Conservation (phyloP, 2,888 invertebrate genomes). For the Pristionchus maxplancki region DNA sequence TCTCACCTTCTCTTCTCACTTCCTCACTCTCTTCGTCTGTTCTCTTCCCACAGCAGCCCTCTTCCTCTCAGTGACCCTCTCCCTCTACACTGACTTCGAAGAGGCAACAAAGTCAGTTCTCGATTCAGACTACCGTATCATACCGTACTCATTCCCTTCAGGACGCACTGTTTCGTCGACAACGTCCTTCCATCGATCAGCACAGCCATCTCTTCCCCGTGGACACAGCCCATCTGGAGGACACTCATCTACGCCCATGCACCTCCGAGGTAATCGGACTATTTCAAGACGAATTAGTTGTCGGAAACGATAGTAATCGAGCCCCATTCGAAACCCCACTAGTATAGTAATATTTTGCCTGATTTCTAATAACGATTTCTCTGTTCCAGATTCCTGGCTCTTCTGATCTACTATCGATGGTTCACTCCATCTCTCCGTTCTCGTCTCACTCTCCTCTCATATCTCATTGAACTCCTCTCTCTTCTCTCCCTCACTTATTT, state of each 20-base stretch:
- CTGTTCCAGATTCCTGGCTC: slow-evolving; percentile 35
- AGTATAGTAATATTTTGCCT: neutral
- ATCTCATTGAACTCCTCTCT: slow-evolving; percentile 42
- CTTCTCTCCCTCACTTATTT: slow-evolving; percentile 50
- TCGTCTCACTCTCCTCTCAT: neutral
- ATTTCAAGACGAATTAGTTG: too few species aligned
- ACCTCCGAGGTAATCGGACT: slow-evolving; percentile 16
- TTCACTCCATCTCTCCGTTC: neutral
- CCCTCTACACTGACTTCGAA: slow-evolving; percentile 48
- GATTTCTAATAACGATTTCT: neutral
- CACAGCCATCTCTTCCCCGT: slow-evolving; percentile 40
- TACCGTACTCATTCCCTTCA: neutral
- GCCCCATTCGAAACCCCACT: too few species aligned
- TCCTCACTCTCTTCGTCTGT: slow-evolving; percentile 47
- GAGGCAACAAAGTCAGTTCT: slow-evolving; percentile 47
- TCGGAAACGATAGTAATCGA: neutral
- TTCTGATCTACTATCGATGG: slow-evolving; percentile 38
- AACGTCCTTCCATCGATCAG: slow-evolving; percentile 53
- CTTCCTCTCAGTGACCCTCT: slow-evolving; percentile 45
- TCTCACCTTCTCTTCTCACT: neutral
- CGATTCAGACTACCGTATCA: neutral
- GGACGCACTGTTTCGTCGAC: slow-evolving; percentile 49
- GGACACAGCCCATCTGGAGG: slow-evolving; percentile 47
- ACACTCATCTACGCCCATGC: slow-evolving; percentile 44
- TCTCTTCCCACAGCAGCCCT: slow-evolving; percentile 46